Conservation (phyloP, 2,797 vertebrate genomes). For the Anguilla marmorata region DNA sequence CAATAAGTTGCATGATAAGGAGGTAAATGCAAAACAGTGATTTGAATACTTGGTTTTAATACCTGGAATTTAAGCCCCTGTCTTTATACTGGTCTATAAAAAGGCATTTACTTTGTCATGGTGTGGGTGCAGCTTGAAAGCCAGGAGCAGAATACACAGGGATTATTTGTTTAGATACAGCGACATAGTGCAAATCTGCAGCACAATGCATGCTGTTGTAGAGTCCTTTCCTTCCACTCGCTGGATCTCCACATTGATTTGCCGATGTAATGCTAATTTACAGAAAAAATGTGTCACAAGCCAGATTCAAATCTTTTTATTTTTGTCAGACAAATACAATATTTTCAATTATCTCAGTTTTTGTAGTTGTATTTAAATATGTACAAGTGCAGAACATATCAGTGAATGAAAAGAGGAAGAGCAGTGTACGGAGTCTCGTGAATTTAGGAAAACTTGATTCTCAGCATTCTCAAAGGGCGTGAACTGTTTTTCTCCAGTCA, state of each 20-base stretch:
- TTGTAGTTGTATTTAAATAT: slow-evolving; percentile 11
- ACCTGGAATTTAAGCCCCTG: not conserved
- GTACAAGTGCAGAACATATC: slow-evolving; percentile 33
- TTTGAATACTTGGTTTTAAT: not conserved
- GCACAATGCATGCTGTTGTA: not conserved
- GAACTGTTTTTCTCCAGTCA: not conserved
- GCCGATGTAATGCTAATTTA: not conserved
- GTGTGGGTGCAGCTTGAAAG: not conserved
- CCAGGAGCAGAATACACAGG: not conserved
- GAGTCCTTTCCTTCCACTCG: not conserved
- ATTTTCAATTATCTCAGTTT: not conserved
- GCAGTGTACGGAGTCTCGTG: not conserved
- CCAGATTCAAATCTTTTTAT: slow-evolving; percentile 16
- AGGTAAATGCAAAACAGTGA: not conserved
- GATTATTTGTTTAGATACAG: not conserved
- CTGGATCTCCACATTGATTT: not conserved
- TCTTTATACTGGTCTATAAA: not conserved
- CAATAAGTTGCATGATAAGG: not conserved
- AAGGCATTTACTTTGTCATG: not conserved
- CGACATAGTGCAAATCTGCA: not conserved
- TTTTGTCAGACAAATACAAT: slow-evolving; percentile 20
- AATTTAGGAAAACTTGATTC: slow-evolving; percentile 11
- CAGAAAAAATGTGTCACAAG: not conserved
- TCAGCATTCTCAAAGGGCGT: not conserved
- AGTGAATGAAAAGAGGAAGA: slow-evolving; percentile 7